These are phyloP conservation scores for Troilus luridus DNA, from an alignment of 2,888 invertebrate genomes.

Conservation along the genomic window DNA sequence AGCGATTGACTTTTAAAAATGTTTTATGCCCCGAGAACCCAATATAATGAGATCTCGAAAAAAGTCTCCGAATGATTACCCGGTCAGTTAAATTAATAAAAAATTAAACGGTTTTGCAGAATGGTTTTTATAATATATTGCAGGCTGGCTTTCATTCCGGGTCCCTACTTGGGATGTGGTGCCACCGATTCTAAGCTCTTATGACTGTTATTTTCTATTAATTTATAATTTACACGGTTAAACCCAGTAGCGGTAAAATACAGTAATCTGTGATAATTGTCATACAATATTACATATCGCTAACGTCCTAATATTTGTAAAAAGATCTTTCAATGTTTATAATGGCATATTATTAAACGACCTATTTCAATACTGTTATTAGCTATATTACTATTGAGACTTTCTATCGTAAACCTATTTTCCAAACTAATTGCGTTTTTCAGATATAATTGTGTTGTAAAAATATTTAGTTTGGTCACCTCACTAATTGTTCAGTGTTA, in stretches of 20 bases:
- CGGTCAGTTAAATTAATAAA: neutral
- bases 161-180: neutral
- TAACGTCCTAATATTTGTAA: neutral
- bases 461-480: too few relatives aligned
- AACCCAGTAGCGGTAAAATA: neutral
- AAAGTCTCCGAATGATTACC: neutral
- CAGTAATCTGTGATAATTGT: neutral
- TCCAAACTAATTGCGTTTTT: neutral
- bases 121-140: neutral
- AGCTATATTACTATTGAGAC: neutral
- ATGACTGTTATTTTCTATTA: neutral
- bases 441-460: too few relatives aligned
- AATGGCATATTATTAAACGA: neutral
- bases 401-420: neutral
- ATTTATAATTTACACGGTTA: neutral
- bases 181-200: neutral
- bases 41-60: neutral
- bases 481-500: too few relatives aligned
- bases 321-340: neutral
- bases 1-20: too few relatives aligned
- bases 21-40: too few relatives aligned
- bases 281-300: neutral
- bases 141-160: neutral
- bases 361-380: slow-evolving; percentile 16
- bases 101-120: neutral